Evolutionary conservation across 2,797 vertebrate species (phyloP), one percentile per base, ranked within the genome.

Genomic region (Lutjanus argentimaculatus): DNA sequence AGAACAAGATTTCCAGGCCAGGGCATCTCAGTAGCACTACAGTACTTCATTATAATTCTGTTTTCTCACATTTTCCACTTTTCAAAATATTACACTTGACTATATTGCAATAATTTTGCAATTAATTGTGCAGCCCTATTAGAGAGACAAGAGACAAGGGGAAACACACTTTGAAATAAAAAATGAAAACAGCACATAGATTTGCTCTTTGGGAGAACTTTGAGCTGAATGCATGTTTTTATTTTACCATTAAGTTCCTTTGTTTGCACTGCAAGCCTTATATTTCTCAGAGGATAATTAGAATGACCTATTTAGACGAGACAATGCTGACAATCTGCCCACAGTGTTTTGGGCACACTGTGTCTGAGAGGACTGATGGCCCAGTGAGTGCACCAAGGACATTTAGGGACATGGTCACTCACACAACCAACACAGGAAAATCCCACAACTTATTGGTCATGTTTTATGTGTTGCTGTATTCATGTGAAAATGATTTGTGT

Each of bases 291-390:
- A 67, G 46, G 46, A 80, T 79, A 83, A 84, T 86, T 65, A 53
- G 59, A 65, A 66, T 75, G 82, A 72, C 74, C 82, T 84, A 74
- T 82, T 80, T 80, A 75, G 56, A 72, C 52, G 0, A 55, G 57
- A 71, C 66, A 68, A 56, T 69, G 36, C 66, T 75, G 46, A 70
- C 57, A 58, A 62, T 70, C 36, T 75, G 77, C 57, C 59, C 45
- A 3, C 75, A 53, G 68, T 74, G 66, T 77, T 79, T 49, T 55
- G 61, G 61, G 22, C 48, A 76, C 72, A 53, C 19, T 56, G 43
- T 71, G 63, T 73, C 40, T 71, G 66, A 67, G 77, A 65, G 58
- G 25, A 17, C 11, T 49, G 13, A 14, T 67, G 67, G 67, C 61
- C 65, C 73, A 72, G 36, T 59, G 77, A 74, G 75, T 70, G 63